These are phyloP conservation scores for Hycleus phaleratus DNA, from an alignment of 1,140 invertebrate genomes.

Conservation along the genomic window DNA sequence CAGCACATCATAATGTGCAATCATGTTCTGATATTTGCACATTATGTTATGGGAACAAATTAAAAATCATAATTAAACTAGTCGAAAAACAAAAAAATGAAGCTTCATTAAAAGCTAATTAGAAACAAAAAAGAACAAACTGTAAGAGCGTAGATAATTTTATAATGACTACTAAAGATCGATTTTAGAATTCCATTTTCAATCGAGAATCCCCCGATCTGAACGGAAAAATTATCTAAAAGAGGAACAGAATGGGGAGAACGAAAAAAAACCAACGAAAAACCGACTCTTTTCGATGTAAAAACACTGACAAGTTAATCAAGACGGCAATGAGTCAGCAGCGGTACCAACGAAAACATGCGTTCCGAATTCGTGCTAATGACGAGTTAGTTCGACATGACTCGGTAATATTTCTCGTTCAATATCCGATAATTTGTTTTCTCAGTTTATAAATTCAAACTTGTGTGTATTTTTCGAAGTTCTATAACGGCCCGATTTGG, in stretches of 20 bases:
- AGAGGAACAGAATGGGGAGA: not conserved
- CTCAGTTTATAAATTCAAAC: not conserved
- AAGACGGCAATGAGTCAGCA: conserved; percentile 30
- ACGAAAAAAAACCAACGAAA: conserved; percentile 20
- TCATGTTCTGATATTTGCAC: not conserved
- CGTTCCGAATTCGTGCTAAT: conserved; percentile 29
- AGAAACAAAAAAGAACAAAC: conserved; percentile 3
- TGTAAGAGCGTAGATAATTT: conserved; percentile 27
- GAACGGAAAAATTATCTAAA: too few relatives aligned
- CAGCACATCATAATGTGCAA: not conserved
- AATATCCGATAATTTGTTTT: conserved; percentile 23
- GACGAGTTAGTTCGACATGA: conserved; percentile 27
- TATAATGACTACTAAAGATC: conserved; percentile 25
- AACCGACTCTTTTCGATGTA: conserved; percentile 30
- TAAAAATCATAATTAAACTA: too few relatives aligned
- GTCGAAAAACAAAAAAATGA: not conserved
- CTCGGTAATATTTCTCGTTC: conserved; percentile 20
- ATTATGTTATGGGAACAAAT: too few relatives aligned
- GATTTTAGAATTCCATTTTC: not conserved
- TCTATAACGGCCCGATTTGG: too few relatives aligned
- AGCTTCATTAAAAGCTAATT: conserved; percentile 5
- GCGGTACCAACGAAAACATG: conserved; percentile 29
- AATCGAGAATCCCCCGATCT: too few relatives aligned
- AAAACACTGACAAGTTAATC: conserved; percentile 39
- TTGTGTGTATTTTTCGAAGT: too few relatives aligned